These are phyloP conservation scores for Mohoua ochrocephala DNA, from an alignment of 2,113 vertebrate genomes.

Conservation along the genomic window DNA sequence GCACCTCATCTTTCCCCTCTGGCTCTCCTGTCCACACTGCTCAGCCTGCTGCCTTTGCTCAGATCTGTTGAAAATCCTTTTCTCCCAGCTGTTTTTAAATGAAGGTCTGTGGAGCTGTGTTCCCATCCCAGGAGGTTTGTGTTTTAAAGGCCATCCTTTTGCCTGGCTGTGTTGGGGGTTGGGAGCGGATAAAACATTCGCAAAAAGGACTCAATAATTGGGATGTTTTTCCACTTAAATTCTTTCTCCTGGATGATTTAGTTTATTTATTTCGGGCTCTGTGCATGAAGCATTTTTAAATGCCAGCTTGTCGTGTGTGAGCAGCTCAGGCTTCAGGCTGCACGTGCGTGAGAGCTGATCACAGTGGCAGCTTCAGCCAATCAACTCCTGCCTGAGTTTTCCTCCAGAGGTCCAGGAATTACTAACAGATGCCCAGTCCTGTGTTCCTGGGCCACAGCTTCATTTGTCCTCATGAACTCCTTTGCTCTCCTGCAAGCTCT, in stretches of 20 bases:
- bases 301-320: background rate
- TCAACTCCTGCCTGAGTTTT: background rate
- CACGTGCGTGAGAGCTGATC: background rate
- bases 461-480: background rate
- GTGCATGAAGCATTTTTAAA: conserved; percentile 10
- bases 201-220: background rate
- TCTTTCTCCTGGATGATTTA: background rate
- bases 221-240: background rate
- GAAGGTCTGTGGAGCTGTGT: background rate
- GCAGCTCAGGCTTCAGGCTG: background rate
- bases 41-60: background rate
- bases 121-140: background rate
- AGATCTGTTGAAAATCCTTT: background rate
- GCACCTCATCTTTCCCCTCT: background rate
- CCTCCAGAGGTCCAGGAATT: background rate
- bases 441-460: background rate
- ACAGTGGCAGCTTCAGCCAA: background rate
- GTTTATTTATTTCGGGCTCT: background rate
- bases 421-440: background rate
- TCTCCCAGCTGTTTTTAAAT: background rate
- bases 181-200: background rate
- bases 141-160: background rate
- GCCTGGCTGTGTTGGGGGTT: background rate
- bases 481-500: background rate
- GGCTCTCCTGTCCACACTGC: rapidly evolving